Percentiles rank a stretch among this genome's conserved stretches.
phyloP scores from a whole-genome alignment of 2,113 vertebrate species.

The Antigone vipio region DNA sequence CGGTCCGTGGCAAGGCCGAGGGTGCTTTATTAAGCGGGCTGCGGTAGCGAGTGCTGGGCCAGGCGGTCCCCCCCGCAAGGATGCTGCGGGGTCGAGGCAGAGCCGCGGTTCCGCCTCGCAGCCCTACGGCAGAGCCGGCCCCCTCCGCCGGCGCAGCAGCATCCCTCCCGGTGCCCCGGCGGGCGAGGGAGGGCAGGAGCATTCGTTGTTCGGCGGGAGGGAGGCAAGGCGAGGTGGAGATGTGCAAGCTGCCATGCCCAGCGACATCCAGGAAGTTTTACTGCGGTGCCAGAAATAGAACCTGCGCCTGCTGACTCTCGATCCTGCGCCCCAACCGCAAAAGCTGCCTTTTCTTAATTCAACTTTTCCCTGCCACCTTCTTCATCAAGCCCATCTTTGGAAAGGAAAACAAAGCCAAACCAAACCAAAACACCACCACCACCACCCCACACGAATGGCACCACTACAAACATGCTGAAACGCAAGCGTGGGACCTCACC shows the following conservation, averaged over 20 bases:
- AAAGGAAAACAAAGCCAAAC: neutral
- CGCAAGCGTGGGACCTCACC: neutral
- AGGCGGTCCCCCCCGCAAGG: neutral
- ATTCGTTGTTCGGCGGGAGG: neutral
- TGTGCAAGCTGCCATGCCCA: neutral
- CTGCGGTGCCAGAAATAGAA: constrained; percentile 46
- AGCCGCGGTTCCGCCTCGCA: neutral
- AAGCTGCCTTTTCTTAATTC: neutral
- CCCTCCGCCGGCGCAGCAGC: neutral
- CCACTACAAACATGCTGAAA: neutral
- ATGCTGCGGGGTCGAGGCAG: neutral
- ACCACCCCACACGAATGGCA: neutral
- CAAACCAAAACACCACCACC: neutral
- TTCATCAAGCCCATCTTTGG: neutral
- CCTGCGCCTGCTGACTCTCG: constrained; percentile 6
- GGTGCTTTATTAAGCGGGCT: neutral
- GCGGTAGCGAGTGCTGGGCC: neutral
- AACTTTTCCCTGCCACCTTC: constrained; percentile 4
- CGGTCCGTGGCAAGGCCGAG: neutral
- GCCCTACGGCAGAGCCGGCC: neutral
- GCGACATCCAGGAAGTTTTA: constrained; percentile 10
- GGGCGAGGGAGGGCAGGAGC: neutral
- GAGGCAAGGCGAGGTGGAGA: neutral
- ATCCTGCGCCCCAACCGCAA: neutral
- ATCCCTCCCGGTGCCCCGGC: neutral